Evolutionary conservation across 1,140 invertebrate species (phyloP).

Genomic region (Drosophila paulistorum): DNA sequence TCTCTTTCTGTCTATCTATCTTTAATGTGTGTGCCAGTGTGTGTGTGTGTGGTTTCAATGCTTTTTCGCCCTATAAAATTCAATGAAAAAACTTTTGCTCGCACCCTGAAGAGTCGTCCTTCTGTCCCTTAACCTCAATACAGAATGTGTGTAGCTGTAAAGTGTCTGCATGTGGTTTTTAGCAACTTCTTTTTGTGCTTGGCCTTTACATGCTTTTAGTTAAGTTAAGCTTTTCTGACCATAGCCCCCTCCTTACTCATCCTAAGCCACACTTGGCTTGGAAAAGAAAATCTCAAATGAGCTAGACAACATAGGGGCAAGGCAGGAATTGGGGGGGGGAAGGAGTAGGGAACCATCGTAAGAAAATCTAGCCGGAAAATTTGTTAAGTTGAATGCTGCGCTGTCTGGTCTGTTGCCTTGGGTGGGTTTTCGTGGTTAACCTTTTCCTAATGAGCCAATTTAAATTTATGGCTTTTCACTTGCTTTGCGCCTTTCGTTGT

Average conservation of each 20-base stretch:
- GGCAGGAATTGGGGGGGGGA: not conserved
- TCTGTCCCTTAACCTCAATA: slow-evolving; percentile 20
- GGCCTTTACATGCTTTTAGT: slow-evolving; percentile 75
- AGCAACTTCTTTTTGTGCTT: slow-evolving; percentile 31
- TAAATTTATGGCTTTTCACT: slow-evolving; percentile 65
- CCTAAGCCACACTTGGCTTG: not conserved
- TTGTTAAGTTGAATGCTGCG: slow-evolving; percentile 44
- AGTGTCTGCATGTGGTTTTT: slow-evolving; percentile 60
- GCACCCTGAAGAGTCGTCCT: slow-evolving; percentile 20
- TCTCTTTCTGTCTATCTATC: slow-evolving; percentile 3
- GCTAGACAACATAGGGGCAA: slow-evolving; percentile 35
- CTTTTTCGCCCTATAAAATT: slow-evolving; percentile 60
- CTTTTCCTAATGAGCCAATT: slow-evolving; percentile 78
- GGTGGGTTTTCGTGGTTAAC: slow-evolving; percentile 72
- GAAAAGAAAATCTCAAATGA: slow-evolving; percentile 59
- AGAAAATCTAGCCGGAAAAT: slow-evolving; percentile 44
- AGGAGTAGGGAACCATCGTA: not conserved
- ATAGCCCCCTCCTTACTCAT: not conserved
- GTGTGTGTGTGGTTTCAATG: slow-evolving; percentile 43
- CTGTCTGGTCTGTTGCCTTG: slow-evolving; percentile 31
- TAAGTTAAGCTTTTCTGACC: slow-evolving; percentile 71
- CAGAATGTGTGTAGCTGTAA: slow-evolving; percentile 28
- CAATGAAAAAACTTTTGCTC: slow-evolving; percentile 74
- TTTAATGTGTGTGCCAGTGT: slow-evolving; percentile 9
- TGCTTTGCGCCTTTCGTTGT: not conserved